These are phyloP conservation scores for Anoplius nigerrimus DNA, from an alignment of 2,888 invertebrate genomes.

Conservation along the genomic window DNA sequence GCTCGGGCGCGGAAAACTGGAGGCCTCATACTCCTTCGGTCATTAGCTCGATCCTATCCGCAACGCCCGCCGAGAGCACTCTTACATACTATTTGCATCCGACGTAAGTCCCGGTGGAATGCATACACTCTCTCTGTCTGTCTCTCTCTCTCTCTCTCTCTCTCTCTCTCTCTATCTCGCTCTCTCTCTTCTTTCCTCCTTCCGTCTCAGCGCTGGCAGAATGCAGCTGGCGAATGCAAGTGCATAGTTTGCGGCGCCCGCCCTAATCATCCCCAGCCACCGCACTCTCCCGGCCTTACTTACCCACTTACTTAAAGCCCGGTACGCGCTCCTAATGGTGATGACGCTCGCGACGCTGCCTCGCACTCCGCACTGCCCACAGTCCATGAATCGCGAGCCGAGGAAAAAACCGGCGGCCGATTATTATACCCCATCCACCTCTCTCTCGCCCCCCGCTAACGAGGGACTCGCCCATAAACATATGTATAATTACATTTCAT, in stretches of 20 bases:
- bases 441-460: background rate
- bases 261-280: conserved; percentile 55
- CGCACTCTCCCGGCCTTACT: conserved; percentile 28
- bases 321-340: too few relatives aligned
- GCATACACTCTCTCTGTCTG: conserved; percentile 38
- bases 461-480: too few relatives aligned
- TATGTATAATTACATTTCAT: too few relatives aligned
- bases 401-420: too few relatives aligned
- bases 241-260: conserved; percentile 54
- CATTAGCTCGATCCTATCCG: conserved; percentile 53
- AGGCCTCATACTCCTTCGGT: conserved; percentile 50
- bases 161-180: too few relatives aligned
- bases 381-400: too few relatives aligned
- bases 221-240: conserved; percentile 43
- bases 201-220: conserved; percentile 30
- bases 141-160: conserved; percentile 2
- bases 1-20: conserved; percentile 47
- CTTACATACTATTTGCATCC: conserved; percentile 56
- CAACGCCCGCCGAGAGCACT: conserved; percentile 43
- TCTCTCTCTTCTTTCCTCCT: conserved; percentile 5
- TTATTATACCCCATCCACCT: background rate
- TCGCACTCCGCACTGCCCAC: too few relatives aligned
- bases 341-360: too few relatives aligned
- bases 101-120: conserved; percentile 55
- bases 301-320: conserved; percentile 16